phyloP scores from a whole-genome alignment of 2,797 vertebrate genomes.

The Otolemur crassicaudatus region DNA sequence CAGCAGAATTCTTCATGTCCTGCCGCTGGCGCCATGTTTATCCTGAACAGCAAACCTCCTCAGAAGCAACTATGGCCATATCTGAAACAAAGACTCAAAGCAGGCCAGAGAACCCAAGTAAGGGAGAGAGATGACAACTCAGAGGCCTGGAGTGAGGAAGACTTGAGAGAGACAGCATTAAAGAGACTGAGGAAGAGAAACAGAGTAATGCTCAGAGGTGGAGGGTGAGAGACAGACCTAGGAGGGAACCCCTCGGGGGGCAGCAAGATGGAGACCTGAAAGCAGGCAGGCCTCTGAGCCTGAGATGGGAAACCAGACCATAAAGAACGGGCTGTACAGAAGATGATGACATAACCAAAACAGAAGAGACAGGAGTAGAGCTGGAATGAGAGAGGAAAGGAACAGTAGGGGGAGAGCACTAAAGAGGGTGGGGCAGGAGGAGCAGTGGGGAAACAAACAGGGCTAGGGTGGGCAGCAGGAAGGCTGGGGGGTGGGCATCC shows the following conservation, averaged over 20 bases:
- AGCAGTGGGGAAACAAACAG: not conserved
- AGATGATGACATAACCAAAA: slow-evolving; percentile 32
- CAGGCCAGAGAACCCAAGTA: not conserved
- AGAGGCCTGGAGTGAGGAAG: not conserved
- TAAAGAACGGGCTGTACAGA: not conserved
- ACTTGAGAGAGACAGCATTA: not conserved
- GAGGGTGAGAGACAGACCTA: not conserved
- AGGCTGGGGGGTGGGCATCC: not conserved
- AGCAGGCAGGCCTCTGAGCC: not conserved
- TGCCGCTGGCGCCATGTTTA: slow-evolving; percentile 86
- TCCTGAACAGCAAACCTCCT: slow-evolving; percentile 81
- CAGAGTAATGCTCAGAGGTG: not conserved
- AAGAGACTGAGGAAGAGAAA: not conserved
- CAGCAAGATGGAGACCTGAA: not conserved
- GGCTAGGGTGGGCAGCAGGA: not conserved
- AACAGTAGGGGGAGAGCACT: not conserved
- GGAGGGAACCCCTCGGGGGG: not conserved
- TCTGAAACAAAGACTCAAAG: slow-evolving; percentile 37
- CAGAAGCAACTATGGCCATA: slow-evolving; percentile 77
- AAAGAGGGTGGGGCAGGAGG: not conserved
- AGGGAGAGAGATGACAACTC: not conserved
- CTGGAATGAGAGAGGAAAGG: not conserved
- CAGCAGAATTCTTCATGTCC: slow-evolving; percentile 87
- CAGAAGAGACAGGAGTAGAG: not conserved
- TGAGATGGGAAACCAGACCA: not conserved